Conservation (phyloP, 1,140 invertebrate species). For the Bradysia coprophila region DNA sequence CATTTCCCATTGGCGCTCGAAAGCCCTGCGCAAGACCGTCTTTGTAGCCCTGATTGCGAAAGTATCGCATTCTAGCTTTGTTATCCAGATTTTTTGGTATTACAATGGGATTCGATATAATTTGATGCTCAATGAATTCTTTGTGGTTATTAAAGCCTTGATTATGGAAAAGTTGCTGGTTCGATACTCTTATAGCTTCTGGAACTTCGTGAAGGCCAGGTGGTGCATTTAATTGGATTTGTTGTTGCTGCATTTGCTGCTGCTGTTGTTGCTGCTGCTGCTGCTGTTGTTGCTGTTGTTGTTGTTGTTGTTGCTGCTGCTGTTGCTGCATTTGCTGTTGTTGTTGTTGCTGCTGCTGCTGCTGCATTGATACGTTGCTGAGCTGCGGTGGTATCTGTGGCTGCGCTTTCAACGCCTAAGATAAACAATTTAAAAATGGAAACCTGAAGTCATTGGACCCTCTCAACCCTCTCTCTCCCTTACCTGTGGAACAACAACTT, state of each 20-base stretch:
- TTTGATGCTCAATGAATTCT: background rate
- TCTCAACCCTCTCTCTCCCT: no score
- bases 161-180: constrained; percentile 20
- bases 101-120: background rate
- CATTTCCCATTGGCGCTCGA: background rate
- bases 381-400: constrained; percentile 10
- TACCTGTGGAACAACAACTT: constrained; percentile 7
- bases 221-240: constrained; percentile 12
- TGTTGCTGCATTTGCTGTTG: constrained; percentile 27
- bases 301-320: constrained; percentile 24
- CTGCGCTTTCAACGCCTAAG: constrained; percentile 4
- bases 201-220: constrained; percentile 32
- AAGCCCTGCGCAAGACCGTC: constrained; percentile 10
- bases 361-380: constrained; percentile 6
- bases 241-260: constrained; percentile 24
- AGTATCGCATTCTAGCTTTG: constrained; percentile 20
- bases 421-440: no score
- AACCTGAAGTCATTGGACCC: no score
- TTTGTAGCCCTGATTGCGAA: constrained; percentile 21
- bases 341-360: constrained; percentile 17
- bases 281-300: constrained; percentile 24
- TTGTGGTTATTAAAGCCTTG: constrained; percentile 1
- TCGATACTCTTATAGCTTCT: constrained; percentile 28
- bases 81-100: no score
- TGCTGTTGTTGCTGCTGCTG: constrained; percentile 18